Percentiles rank a stretch among this genome's conserved stretches.
phyloP scores from a whole-genome alignment of 2,888 invertebrate genomes.

The Linnaemya tessellans region DNA sequence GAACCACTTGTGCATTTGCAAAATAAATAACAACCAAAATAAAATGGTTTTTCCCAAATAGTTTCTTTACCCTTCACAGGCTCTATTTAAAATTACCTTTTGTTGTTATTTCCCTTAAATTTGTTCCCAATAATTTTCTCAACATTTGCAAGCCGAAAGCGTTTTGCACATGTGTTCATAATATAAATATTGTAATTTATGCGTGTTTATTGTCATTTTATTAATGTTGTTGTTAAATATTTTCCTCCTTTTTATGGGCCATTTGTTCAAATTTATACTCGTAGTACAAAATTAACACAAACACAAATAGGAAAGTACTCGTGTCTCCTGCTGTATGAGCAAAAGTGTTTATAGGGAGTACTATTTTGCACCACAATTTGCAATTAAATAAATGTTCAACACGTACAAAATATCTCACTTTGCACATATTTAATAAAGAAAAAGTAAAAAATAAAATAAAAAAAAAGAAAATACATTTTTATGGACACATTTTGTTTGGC shows the following conservation, averaged over 20 bases:
- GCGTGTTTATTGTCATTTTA: background rate
- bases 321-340: background rate
- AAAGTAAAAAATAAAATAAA: background rate
- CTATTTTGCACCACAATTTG: background rate
- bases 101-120: background rate
- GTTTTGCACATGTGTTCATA: background rate
- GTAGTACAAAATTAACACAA: conserved; percentile 1
- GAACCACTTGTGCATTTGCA: too few species aligned
- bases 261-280: conserved; percentile 21
- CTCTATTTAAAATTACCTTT: too few species aligned
- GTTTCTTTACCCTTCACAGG: too few species aligned
- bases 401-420: background rate
- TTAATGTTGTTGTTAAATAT: background rate
- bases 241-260: conserved; percentile 3
- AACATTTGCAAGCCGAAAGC: background rate
- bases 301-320: background rate
- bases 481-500: background rate
- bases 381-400: background rate
- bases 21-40: too few species aligned
- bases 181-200: background rate
- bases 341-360: background rate
- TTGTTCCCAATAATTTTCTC: background rate
- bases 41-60: too few species aligned
- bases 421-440: background rate
- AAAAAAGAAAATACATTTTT: background rate